Percentiles rank a stretch among this genome's conserved stretches.
These are phyloP conservation scores for Macropus fuliginosus DNA, from an alignment of 2,797 vertebrate genomes.

Conservation along the genomic window DNA sequence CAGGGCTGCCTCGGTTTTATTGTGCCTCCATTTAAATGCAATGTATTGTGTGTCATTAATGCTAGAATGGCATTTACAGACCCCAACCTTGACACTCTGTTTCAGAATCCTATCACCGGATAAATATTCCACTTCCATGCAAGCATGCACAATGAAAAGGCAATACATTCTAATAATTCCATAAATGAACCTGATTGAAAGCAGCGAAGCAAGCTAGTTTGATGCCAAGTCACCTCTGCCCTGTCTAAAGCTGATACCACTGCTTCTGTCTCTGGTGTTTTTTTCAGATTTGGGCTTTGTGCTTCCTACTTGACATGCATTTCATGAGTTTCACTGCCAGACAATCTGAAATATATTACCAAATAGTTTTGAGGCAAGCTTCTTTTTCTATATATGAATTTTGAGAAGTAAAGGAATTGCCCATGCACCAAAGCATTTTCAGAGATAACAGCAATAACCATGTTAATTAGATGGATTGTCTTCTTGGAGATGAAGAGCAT, in stretches of 20 bases:
- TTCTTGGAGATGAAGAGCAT: slow-evolving; percentile 12
- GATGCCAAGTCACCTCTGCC: slow-evolving; percentile 44
- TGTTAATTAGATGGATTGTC: not conserved
- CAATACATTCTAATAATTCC: slow-evolving; percentile 61
- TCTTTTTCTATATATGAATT: slow-evolving; percentile 44
- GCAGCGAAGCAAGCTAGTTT: not conserved
- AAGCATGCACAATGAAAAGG: slow-evolving; percentile 67
- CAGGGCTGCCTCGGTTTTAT: slow-evolving; percentile 11
- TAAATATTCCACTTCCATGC: slow-evolving; percentile 57
- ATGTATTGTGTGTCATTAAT: slow-evolving; percentile 52
- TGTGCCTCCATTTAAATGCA: slow-evolving; percentile 47
- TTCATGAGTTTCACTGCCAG: slow-evolving; percentile 54
- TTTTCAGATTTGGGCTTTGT: slow-evolving; percentile 42
- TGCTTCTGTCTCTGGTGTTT: slow-evolving; percentile 49
- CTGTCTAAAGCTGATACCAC: slow-evolving; percentile 29
- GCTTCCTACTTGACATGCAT: slow-evolving; percentile 66
- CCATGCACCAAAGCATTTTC: not conserved
- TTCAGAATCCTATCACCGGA: slow-evolving; percentile 67
- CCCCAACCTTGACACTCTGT: slow-evolving; percentile 43
- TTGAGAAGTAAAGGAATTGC: slow-evolving; percentile 41
- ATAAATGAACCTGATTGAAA: slow-evolving; percentile 52
- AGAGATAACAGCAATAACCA: not conserved
- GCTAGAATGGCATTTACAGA: slow-evolving; percentile 44
- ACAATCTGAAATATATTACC: slow-evolving; percentile 73
- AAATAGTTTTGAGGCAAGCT: slow-evolving; percentile 60